phyloP scores from a whole-genome alignment of 2,888 invertebrate genomes.

The Dione juno region DNA sequence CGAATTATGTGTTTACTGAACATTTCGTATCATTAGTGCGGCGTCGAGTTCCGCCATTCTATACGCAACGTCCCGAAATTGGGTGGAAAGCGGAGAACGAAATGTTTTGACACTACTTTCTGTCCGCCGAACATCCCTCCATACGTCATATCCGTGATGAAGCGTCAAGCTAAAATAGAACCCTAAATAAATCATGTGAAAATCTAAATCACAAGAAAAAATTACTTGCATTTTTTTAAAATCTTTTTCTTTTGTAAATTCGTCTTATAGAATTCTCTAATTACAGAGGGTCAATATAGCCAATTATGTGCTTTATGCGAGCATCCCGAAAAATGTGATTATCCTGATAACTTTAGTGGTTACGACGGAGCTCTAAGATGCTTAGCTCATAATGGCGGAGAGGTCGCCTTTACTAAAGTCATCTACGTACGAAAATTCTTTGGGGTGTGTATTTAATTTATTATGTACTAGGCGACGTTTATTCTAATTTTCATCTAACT shows the following conservation, averaged over 20 bases:
- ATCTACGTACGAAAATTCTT: conserved; percentile 91
- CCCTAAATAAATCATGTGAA: too few species aligned
- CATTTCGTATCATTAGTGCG: too few species aligned
- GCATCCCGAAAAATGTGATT: conserved; percentile 89
- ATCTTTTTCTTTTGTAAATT: neutral
- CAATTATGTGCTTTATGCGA: conserved; percentile 91
- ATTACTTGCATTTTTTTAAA: neutral
- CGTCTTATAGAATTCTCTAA: conserved; percentile 3
- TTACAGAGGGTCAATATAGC: conserved; percentile 88
- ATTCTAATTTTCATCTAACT: neutral
- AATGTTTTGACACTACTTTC: too few species aligned
- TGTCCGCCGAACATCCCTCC: too few species aligned
- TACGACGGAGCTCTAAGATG: conserved; percentile 94
- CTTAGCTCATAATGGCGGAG: conserved; percentile 90
- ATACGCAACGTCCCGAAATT: too few species aligned
- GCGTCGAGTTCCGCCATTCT: too few species aligned
- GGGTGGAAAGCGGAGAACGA: too few species aligned
- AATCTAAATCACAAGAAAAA: neutral
- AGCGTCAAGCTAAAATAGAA: too few species aligned
- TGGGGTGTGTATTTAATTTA: conserved; percentile 82
- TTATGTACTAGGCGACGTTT: too few species aligned
- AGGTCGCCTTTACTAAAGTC: conserved; percentile 94
- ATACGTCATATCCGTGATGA: too few species aligned
- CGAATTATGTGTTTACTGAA: too few species aligned
- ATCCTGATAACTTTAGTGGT: conserved; percentile 92